Evolutionary conservation across 2,113 vertebrate species (phyloP), one percentile per base, ranked within the genome.

Genomic region (Sinocyclocheilus anshuiensis): DNA sequence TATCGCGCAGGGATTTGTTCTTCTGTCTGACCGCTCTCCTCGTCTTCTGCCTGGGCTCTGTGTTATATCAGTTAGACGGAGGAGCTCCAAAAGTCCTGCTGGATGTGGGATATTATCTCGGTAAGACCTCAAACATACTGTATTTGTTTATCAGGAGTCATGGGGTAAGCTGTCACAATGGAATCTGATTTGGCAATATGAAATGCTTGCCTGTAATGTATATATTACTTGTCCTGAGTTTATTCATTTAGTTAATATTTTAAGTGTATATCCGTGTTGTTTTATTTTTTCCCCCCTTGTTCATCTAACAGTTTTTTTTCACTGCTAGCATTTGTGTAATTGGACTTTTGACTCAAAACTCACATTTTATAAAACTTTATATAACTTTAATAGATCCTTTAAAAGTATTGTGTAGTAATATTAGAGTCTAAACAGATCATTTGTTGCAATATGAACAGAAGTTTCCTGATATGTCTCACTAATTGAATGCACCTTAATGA

Each of bases 11-110:
- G 88, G 94, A 96, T 89, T 95, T 96, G 90, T 93, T 93, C 72
- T 93, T 94, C 89, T 96, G 95, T 91, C 94, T 96, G 94, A 92
- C 94, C 89, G 92, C 93, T 33, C 91, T 96, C 88, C 92, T 96
- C 79, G 86, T 96, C 90, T 95, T 96, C 92, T 96, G 95, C 86
- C 48, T 95, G 84, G 95, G 94, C 59, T 96, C 95, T 24, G 94
- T 96, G 87, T 92, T 94, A 89, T 96, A 93, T 83, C 95, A 96
- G 92, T 92, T 96, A 82, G 92, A 94, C 89, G 95, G 95, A 75
- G 96, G 95, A 4, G 92, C 95, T 33, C 95, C 96, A 81, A 93
- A 92, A 87, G 94, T 96, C 90, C 93, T 96, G 81, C 92, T 95
- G 72, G 92, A 95, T 87, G 92, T 96, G 86, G 92, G 95, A 57